A percentile compares a stretch with the other conserved stretches of the same genome.
Evolutionary conservation across 1,140 invertebrate genomes (phyloP).

Genomic region (Wiebesia pumilae): DNA sequence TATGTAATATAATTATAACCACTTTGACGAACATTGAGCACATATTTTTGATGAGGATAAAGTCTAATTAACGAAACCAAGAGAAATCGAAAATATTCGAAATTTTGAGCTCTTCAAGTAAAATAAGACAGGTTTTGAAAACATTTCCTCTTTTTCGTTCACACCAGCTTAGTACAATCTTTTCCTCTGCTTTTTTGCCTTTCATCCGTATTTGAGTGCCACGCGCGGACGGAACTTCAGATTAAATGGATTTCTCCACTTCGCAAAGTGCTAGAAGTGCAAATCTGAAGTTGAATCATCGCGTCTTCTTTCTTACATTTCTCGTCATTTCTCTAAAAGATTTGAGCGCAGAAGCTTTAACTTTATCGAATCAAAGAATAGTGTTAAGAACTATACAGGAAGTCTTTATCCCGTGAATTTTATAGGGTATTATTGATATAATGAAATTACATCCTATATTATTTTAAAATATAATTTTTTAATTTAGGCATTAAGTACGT

Average conservation of each 20-base stretch:
- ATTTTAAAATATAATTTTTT: neutral
- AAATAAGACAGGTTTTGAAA: neutral
- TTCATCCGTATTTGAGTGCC: neutral
- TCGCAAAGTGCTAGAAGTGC: slow-evolving; percentile 33
- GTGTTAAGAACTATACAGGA: neutral
- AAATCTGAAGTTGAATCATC: slow-evolving; percentile 36
- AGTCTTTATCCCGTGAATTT: neutral
- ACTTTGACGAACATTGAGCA: neutral
- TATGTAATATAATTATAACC: neutral
- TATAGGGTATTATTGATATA: neutral
- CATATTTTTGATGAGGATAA: neutral
- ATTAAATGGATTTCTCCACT: slow-evolving; percentile 45
- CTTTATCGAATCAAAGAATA: neutral
- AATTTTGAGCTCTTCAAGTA: neutral
- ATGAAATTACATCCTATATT: neutral
- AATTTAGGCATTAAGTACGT: neutral
- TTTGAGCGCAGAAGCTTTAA: neutral
- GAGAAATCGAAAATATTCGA: neutral
- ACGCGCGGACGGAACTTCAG: neutral
- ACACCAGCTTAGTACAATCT: neutral
- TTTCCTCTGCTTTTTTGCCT: neutral
- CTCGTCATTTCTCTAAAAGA: neutral
- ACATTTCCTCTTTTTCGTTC: neutral
- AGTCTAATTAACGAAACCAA: neutral
- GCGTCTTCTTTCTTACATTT: neutral